A percentile compares a stretch with the other conserved stretches of the same genome.
These are phyloP conservation scores for Crotalus horridus DNA, from an alignment of 2,113 vertebrate species.

Conservation along the genomic window DNA sequence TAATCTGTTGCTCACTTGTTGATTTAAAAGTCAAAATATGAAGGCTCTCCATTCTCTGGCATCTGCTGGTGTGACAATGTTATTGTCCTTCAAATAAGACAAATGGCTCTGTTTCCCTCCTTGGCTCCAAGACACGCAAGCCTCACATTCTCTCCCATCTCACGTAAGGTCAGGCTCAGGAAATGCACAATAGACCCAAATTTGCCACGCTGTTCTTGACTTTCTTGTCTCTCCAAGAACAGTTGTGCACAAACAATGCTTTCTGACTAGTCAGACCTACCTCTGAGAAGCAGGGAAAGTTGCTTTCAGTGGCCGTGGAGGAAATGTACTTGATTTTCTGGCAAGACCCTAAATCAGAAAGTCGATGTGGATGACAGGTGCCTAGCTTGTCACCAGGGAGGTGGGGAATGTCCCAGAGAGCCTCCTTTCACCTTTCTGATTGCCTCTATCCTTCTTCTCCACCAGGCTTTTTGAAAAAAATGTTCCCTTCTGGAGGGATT, in stretches of 20 bases:
- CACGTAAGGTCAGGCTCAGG: not conserved
- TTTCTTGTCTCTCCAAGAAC: not conserved
- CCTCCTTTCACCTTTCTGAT: not conserved
- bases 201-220: no score
- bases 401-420: not conserved
- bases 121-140: not conserved
- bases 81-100: constrained; percentile 26
- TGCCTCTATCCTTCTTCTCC: not conserved
- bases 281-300: not conserved
- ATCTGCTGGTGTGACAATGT: constrained; percentile 18
- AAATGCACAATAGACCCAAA: not conserved
- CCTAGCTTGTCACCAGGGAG: not conserved
- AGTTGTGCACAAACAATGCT: not conserved
- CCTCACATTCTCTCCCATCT: not conserved
- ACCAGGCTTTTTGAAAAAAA: not conserved
- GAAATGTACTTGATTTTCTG: not conserved
- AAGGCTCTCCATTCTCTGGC: constrained; percentile 3
- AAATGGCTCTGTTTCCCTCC: constrained; percentile 4
- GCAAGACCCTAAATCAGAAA: not conserved
- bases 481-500: not conserved
- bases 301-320: not conserved
- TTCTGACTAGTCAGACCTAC: not conserved
- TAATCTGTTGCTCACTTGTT: not conserved
- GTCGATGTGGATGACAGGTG: not conserved
- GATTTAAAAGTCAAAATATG: constrained; percentile 4